phyloP scores from a whole-genome alignment of 2,888 invertebrate genomes.

The Myopa tessellatipennis region DNA sequence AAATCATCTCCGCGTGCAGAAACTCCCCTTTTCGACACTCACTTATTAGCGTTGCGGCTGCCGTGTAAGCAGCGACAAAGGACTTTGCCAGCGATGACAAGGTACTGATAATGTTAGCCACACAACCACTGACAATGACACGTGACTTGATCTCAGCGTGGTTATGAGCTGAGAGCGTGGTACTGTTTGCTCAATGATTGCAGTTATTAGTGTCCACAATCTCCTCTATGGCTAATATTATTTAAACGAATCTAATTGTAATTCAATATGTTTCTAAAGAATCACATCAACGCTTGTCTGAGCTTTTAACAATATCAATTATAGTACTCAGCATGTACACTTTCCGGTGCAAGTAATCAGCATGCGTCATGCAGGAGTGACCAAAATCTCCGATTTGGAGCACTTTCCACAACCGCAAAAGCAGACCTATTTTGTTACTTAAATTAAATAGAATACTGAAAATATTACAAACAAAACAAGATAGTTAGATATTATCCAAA shows the following conservation, averaged over 20 bases:
- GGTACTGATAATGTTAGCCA: slow-evolving; percentile 30
- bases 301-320: slow-evolving; percentile 3
- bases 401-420: too few relatives aligned
- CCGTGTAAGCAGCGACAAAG: neutral
- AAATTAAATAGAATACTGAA: too few relatives aligned
- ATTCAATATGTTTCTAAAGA: slow-evolving; percentile 67
- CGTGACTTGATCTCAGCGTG: slow-evolving; percentile 23
- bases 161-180: slow-evolving; percentile 11
- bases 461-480: too few relatives aligned
- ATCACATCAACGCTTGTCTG: slow-evolving; percentile 51
- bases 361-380: too few relatives aligned
- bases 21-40: slow-evolving; percentile 51
- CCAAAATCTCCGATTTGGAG: too few relatives aligned
- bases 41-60: slow-evolving; percentile 18
- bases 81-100: slow-evolving; percentile 26
- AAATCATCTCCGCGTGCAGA: slow-evolving; percentile 4
- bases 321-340: neutral
- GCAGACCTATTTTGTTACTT: too few relatives aligned
- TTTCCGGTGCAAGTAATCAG: neutral
- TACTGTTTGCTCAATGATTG: slow-evolving; percentile 19
- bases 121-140: slow-evolving; percentile 19
- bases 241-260: slow-evolving; percentile 65
- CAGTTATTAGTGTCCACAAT: slow-evolving; percentile 21
- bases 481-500: too few relatives aligned
- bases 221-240: slow-evolving; percentile 42